Base-by-base conservation (phyloP, 1,140 invertebrate species). In the Eciton burchellii region DNA sequence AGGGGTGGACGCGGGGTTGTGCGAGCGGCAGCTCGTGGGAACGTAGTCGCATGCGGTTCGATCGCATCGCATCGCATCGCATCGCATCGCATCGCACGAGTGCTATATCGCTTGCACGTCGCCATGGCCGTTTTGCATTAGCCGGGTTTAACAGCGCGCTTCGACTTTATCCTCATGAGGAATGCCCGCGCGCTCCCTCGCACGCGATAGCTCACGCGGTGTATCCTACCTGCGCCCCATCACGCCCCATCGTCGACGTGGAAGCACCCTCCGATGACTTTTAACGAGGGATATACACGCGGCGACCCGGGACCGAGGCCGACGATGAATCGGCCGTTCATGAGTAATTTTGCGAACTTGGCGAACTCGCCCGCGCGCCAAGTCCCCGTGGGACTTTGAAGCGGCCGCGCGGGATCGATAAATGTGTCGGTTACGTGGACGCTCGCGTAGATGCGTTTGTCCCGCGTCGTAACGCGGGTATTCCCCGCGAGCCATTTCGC, bases 41-140 rank as follows among this genome's bases (percentile, higher is more conserved):
- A 79, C 74, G 21, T 57, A 68, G 62, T 79, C 62, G 74, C 49
- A 79, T 79, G 74, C 62, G 74, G 74, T 68, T 79, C 74, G 74
- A 79, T 79, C 41, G 62, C 62, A 29, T 21, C 62, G 49, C 74
- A 45, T 54, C 68, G 74, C 29, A 79, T 49, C 6, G 35, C 6
- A 6, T 6, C 2, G 35, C 35, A n/a, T n/a, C n/a, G n/a, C 35
- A 6, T 35, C 35, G 35, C 35, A n/a, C n/a, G n/a, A n/a, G 62
- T 66, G 60, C 72, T 63, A 68, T 70, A 54, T 79, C 74, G 74
- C 49, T 52, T 49, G 4, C 65, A 3, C 45, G 19, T 21, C 62
- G 47, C 49, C 60, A 54, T 66, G 73, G 29, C 62, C 41, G 41
- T 70, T 79, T 79, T 79, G 74, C 62, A 79, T 57, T 79, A n/a